phyloP scores from a whole-genome alignment of 1,140 invertebrate genomes.

The Hestina assimilis region DNA sequence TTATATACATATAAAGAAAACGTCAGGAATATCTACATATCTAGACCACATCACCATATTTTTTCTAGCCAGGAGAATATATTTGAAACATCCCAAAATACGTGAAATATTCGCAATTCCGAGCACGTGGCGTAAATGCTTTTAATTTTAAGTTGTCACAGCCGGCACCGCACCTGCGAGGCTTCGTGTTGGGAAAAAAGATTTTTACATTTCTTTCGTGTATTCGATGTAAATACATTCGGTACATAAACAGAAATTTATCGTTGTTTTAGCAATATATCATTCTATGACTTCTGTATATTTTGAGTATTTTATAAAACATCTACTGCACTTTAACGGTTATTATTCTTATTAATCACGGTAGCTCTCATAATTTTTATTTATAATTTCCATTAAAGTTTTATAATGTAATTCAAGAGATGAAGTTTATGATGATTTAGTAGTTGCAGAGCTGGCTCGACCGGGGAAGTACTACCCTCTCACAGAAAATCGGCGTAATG shows the following conservation, averaged over 20 bases:
- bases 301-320: neutral
- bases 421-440: no score
- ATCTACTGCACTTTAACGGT: no score
- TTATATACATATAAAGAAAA: neutral
- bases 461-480: no score
- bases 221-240: neutral
- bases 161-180: slow-evolving; percentile 2
- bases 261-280: neutral
- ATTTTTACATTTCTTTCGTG: neutral
- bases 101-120: slow-evolving; percentile 2
- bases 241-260: neutral
- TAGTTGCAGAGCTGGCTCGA: no score
- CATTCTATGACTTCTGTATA: neutral
- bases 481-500: no score
- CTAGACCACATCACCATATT: neutral
- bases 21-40: no score
- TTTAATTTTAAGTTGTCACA: slow-evolving; percentile 19
- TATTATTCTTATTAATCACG: no score
- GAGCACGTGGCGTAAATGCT: slow-evolving; percentile 11
- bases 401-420: no score
- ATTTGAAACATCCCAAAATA: neutral
- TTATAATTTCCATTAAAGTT: no score
- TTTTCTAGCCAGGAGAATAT: neutral
- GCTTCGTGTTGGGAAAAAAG: neutral
- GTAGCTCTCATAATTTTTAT: no score